phyloP scores from a whole-genome alignment of 2,888 invertebrate genomes.

The Melieria picta region DNA sequence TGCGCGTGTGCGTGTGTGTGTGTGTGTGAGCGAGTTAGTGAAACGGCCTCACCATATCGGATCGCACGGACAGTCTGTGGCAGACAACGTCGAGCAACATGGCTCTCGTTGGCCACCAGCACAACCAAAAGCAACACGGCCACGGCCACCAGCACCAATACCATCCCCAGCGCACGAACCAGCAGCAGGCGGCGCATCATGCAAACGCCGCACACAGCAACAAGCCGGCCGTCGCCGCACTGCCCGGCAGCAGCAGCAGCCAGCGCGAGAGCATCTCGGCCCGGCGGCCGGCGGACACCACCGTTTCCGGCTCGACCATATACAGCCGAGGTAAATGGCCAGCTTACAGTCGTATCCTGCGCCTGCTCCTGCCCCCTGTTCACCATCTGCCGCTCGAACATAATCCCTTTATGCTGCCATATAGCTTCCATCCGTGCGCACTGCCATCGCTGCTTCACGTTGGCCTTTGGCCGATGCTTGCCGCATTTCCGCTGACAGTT shows the following conservation, averaged over 20 bases:
- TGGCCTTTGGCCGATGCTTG: background rate
- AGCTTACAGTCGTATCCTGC: conserved; percentile 6
- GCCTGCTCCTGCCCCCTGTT: conserved; percentile 5
- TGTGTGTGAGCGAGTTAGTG: conserved; percentile 12
- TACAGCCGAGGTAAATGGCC: conserved; percentile 63
- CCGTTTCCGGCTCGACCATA: conserved; percentile 63
- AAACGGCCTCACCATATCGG: conserved; percentile 57
- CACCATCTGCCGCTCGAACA: background rate
- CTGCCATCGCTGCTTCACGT: too few species aligned
- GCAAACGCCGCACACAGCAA: conserved; percentile 15
- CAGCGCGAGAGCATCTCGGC: conserved; percentile 47
- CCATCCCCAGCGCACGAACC: conserved; percentile 33
- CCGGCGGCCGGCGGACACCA: conserved; percentile 61
- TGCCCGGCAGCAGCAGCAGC: conserved; percentile 43
- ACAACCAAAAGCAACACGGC: conserved; percentile 37
- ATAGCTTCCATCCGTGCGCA: background rate
- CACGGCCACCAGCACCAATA: conserved; percentile 16
- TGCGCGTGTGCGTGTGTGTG: background rate
- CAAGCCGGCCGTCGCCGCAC: conserved; percentile 8
- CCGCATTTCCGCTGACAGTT: background rate
- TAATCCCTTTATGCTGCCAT: background rate
- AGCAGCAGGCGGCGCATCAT: conserved; percentile 32
- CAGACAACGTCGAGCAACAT: conserved; percentile 48
- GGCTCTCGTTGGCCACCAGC: conserved; percentile 44
- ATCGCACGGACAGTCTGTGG: conserved; percentile 61